phyloP scores from a whole-genome alignment of 2,113 vertebrate species.

The Phaethornis superciliosus region DNA sequence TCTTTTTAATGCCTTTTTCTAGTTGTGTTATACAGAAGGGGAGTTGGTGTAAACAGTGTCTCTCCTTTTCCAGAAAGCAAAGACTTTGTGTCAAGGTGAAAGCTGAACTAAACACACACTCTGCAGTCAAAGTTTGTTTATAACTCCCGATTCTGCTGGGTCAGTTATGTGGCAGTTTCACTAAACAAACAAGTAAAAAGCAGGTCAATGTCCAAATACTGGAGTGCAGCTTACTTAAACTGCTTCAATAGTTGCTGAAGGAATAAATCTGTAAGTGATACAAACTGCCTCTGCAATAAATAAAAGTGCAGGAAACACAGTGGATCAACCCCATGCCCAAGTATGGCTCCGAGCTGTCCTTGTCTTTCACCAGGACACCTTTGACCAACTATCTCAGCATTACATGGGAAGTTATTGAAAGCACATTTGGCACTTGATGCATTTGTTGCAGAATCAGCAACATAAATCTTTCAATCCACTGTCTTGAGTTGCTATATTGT shows the following conservation, averaged over 20 bases:
- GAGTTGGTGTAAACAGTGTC: background rate
- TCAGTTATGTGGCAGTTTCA: constrained; percentile 34
- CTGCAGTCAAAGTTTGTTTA: constrained; percentile 17
- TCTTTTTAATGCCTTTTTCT: background rate
- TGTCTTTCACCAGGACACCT: background rate
- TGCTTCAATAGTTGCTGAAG: background rate
- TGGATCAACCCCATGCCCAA: background rate
- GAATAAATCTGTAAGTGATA: background rate
- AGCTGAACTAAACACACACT: constrained; percentile 23
- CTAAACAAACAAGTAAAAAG: constrained; percentile 62
- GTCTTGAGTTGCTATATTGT: background rate
- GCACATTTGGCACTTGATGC: background rate
- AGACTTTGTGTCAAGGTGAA: constrained; percentile 30
- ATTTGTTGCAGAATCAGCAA: background rate
- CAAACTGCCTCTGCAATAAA: background rate
- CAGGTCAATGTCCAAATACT: constrained; percentile 56
- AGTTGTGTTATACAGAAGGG: background rate
- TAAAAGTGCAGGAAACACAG: background rate
- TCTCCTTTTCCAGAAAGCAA: background rate
- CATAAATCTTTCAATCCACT: constrained; percentile 8
- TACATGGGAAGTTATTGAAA: background rate
- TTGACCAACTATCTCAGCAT: background rate
- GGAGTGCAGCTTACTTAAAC: constrained; percentile 4
- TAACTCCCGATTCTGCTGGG: constrained; percentile 7
- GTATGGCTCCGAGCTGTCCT: background rate